These are phyloP conservation scores for Ochotona princeps DNA, from an alignment of 2,113 vertebrate species.

Conservation along the genomic window DNA sequence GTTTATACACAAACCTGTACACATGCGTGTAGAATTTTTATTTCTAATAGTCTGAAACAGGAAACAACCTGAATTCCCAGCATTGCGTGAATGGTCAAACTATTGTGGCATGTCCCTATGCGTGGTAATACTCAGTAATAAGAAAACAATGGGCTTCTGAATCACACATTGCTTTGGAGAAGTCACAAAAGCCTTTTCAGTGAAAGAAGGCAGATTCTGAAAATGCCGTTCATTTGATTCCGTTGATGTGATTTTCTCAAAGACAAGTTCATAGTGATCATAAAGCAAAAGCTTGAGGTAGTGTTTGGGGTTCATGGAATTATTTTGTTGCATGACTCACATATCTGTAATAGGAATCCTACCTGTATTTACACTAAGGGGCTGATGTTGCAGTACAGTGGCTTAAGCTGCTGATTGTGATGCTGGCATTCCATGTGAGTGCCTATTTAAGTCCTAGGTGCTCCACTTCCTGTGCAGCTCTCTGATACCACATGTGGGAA, in stretches of 20 bases:
- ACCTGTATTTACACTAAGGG: background rate
- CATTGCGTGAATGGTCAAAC: background rate
- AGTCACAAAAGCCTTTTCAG: background rate
- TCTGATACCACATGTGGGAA: too few relatives aligned
- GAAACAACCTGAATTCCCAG: background rate
- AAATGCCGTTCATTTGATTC: background rate
- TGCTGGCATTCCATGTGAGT: too few relatives aligned
- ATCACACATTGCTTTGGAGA: background rate
- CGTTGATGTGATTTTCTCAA: slow-evolving; percentile 2
- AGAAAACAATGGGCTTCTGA: slow-evolving; percentile 17
- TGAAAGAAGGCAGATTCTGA: background rate
- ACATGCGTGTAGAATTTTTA: background rate
- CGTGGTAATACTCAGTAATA: background rate
- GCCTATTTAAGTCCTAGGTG: too few relatives aligned
- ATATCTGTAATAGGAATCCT: background rate
- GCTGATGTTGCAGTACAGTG: too few relatives aligned
- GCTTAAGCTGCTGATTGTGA: too few relatives aligned
- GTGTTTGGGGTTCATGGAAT: background rate
- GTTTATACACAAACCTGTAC: background rate
- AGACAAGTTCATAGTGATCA: background rate
- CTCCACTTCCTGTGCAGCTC: too few relatives aligned
- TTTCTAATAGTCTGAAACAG: background rate
- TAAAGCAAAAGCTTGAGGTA: background rate
- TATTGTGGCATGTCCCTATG: background rate
- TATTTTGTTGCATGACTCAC: background rate